A percentile compares a stretch with the other conserved stretches of the same genome.
Conservation (phyloP, 2,113 vertebrate genomes). For the Illadopsis cleaveri region DNA sequence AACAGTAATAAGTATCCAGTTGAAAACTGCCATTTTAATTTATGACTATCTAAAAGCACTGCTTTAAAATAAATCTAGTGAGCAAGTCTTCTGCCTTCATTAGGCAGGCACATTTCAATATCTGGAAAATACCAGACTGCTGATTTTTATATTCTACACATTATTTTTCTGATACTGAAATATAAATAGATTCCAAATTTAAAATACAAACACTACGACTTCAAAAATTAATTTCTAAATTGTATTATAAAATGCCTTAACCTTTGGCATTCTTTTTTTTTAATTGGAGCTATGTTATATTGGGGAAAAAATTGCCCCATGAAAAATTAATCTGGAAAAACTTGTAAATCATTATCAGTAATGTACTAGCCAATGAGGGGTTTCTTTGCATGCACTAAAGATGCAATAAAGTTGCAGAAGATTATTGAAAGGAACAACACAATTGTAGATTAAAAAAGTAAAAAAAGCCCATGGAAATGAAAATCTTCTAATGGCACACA, state of each 20-base stretch:
- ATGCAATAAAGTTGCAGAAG: conserved; percentile 44
- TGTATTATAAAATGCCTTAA: conserved; percentile 24
- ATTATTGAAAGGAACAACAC: conserved; percentile 57
- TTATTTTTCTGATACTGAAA: background rate
- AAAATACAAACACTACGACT: background rate
- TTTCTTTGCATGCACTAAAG: conserved; percentile 19
- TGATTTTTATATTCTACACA: background rate
- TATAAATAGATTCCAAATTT: background rate
- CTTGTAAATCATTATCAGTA: conserved; percentile 61
- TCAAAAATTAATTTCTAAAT: background rate
- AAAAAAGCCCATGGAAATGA: background rate
- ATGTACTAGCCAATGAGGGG: conserved; percentile 37
- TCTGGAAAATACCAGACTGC: conserved; percentile 28
- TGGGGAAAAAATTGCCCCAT: conserved; percentile 51
- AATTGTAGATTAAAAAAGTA: background rate
- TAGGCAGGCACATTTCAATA: conserved; percentile 41
- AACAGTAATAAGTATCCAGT: conserved; percentile 42
- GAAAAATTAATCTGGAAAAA: conserved; percentile 63
- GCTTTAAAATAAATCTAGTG: conserved; percentile 53
- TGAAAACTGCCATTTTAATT: conserved; percentile 52
- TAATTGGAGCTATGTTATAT: background rate
- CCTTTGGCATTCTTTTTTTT: conserved; percentile 24
- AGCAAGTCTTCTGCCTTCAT: conserved; percentile 33
- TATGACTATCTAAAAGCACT: conserved; percentile 34
- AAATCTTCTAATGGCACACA: background rate